A percentile compares a stretch with the other conserved stretches of the same genome.
Evolutionary conservation across 2,888 invertebrate species (phyloP).

Genomic region (Troides helena): DNA sequence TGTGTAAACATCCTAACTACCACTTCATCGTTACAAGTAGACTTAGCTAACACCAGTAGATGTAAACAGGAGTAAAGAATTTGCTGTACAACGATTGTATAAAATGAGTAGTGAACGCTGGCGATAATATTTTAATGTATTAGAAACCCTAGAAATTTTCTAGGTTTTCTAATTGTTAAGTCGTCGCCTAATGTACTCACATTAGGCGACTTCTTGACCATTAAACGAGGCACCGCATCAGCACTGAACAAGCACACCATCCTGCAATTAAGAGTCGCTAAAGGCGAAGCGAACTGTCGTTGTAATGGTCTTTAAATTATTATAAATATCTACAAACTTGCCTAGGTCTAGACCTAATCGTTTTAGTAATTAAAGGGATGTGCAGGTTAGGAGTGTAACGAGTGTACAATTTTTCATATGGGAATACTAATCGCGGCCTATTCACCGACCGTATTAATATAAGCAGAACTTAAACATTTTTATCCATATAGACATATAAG

Average conservation of each 20-base stretch:
- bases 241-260: constrained; percentile 37
- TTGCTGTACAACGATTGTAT: not conserved
- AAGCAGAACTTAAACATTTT: too few species aligned
- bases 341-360: constrained; percentile 42
- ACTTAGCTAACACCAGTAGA: too few species aligned
- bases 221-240: constrained; percentile 15
- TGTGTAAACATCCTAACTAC: too few species aligned
- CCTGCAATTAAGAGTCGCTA: constrained; percentile 43
- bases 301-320: constrained; percentile 44
- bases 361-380: constrained; percentile 35
- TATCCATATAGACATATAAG: too few species aligned
- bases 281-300: constrained; percentile 35
- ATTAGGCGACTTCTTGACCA: constrained; percentile 19
- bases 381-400: not conserved
- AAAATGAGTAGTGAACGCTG: constrained; percentile 2
- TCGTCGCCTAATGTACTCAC: not conserved
- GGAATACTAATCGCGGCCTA: too few species aligned
- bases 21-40: too few species aligned
- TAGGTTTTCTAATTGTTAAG: too few species aligned
- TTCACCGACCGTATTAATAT: too few species aligned
- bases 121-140: constrained; percentile 6
- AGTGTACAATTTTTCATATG: too few species aligned
- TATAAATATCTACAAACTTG: constrained; percentile 48
- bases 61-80: not conserved
- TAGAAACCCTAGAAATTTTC: not conserved